phyloP scores from a whole-genome alignment of 2,797 vertebrate species.

The Falco naumanni region DNA sequence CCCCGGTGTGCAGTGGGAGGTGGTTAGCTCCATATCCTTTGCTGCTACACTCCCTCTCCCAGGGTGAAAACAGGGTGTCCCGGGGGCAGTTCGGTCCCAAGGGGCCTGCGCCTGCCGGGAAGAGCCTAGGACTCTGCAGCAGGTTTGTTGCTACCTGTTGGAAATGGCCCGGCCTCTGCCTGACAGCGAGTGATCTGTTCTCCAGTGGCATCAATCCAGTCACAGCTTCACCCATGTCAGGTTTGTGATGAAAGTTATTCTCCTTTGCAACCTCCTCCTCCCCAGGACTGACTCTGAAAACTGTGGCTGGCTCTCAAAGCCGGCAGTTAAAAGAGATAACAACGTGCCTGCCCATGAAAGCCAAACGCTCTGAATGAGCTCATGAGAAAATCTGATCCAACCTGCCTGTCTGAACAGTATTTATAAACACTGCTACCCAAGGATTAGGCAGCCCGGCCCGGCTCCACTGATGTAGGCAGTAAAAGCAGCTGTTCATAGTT shows the following conservation, averaged over 20 bases:
- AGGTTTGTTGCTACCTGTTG: rapidly evolving
- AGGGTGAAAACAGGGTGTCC: rapidly evolving
- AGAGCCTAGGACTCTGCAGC: neutral
- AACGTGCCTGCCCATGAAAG: neutral
- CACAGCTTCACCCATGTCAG: rapidly evolving
- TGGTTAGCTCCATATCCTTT: neutral
- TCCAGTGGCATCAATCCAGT: neutral
- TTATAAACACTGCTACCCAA: conserved; percentile 4
- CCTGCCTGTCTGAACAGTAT: conserved; percentile 22
- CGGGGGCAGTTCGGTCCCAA: rapidly evolving
- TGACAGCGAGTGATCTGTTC: neutral
- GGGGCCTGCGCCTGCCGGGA: neutral
- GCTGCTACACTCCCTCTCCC: rapidly evolving
- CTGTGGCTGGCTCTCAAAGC: neutral
- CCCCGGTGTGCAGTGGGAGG: neutral
- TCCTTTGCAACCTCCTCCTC: neutral
- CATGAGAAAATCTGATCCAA: conserved; percentile 47
- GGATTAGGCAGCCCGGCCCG: conserved; percentile 1
- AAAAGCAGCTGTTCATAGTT: conserved; percentile 33
- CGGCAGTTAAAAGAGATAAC: conserved; percentile 16
- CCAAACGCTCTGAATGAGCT: neutral
- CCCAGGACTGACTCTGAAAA: neutral
- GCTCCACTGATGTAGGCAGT: neutral
- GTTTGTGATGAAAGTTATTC: neutral
- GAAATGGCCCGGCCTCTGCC: neutral